Base-by-base conservation (phyloP, 2,113 vertebrate genomes). In the Heliornis fulica region DNA sequence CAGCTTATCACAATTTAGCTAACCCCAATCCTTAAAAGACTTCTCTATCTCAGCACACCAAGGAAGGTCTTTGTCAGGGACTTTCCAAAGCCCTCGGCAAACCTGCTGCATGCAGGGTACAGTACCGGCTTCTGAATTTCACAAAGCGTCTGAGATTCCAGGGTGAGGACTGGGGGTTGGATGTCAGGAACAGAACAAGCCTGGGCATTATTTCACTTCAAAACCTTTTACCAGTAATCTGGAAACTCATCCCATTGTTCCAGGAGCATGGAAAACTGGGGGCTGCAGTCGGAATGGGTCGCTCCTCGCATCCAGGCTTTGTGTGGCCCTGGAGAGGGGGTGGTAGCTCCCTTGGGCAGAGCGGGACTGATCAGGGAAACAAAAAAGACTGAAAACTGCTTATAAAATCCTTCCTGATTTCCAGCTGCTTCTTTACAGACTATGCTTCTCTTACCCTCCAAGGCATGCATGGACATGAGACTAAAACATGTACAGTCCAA, bases 1-100 rank as follows among this genome's bases (percentile, higher is more conserved):
- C 82, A 93, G 91, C 63, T 96, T 93, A 93, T 91, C 63, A 54
- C 92, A 91, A 46, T 46, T 90, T 40, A 93, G 85, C 90, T 70
- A 81, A 83, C 64, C 81, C 48, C 29, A 93, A 18, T 86, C 83
- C 93, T 90, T 88, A 68, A 96, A 94, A 83, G 85, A 66, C 71
- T 88, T 80, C 88, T 93, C 63, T 90, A 48, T 32, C 66, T 81
- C 54, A 86, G 71, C 61, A 78, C 38, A 68, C 90, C 76, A 93
- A 94, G 71, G 82, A 94, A 60, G 60, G 90, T 60, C 87, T 92
- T 96, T 85, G 87, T 93, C 60, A 77, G 83, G 72, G 91, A 81
- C 91, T 95, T 96, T 92, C 93, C 93, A 89, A 56, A 89, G 96
- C 88, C 79, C 63, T 81, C 15, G 2, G 85, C 59, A 76, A 90